Evolutionary conservation across 1,140 invertebrate species (phyloP).

Genomic region (Stratiolaelaps scimitus): DNA sequence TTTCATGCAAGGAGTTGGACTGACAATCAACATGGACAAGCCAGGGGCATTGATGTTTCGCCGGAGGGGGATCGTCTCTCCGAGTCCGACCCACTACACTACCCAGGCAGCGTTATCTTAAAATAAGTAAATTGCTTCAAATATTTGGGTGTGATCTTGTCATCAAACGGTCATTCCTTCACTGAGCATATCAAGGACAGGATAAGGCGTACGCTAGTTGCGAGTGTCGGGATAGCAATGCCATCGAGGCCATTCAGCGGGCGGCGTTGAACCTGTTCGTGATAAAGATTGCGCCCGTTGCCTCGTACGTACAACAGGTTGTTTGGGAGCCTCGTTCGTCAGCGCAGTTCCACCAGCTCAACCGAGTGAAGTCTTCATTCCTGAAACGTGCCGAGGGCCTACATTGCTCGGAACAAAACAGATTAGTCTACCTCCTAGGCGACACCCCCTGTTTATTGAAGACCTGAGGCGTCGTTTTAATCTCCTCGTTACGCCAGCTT

Average conservation of each 20-base stretch:
- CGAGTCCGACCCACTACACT: background rate
- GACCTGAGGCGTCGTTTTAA: background rate
- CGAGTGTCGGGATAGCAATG: background rate
- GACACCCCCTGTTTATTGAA: background rate
- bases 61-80: background rate
- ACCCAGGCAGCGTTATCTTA: background rate
- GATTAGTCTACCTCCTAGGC: constrained; percentile 2
- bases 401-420: background rate
- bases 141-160: background rate
- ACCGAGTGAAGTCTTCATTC: constrained; percentile 3
- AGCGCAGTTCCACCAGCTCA: background rate
- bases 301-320: background rate
- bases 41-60: background rate
- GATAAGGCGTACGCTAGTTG: background rate
- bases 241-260: background rate
- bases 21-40: background rate
- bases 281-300: background rate
- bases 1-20: background rate
- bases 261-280: background rate
- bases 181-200: too few relatives aligned
- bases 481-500: background rate
- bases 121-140: background rate
- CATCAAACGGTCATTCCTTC: background rate
- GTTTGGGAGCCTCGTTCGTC: background rate
- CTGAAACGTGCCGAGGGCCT: background rate